Conservation (phyloP, 2,888 invertebrate species). For the Ctenicera cuprea region DNA sequence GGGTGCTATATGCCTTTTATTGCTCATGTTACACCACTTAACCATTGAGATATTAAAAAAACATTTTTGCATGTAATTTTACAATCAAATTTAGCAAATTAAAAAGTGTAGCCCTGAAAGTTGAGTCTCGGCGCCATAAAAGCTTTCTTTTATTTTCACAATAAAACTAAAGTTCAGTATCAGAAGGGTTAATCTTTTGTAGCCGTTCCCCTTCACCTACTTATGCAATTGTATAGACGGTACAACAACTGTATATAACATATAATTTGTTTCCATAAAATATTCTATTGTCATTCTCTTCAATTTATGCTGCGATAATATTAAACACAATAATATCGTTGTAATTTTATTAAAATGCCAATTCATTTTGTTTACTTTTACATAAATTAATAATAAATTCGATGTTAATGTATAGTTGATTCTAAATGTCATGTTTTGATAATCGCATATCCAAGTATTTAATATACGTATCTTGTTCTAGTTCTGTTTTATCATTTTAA, state of each 20-base stretch:
- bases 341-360: constrained; percentile 43
- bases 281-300: constrained; percentile 40
- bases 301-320: constrained; percentile 38
- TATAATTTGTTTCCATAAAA: constrained; percentile 45
- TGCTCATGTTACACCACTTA: no score
- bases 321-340: constrained; percentile 38
- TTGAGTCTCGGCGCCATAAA: no score
- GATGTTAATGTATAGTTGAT: constrained; percentile 8
- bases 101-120: no score
- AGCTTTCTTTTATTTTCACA: neutral
- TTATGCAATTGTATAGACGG: constrained; percentile 38
- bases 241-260: constrained; percentile 22
- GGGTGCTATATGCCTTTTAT: no score
- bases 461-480: constrained; percentile 9
- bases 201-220: constrained; percentile 37
- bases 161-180: constrained; percentile 13
- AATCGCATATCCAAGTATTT: constrained; percentile 4
- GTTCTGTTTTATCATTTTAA: constrained; percentile 11
- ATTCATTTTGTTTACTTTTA: constrained; percentile 37
- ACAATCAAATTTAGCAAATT: no score
- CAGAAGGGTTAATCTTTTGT: constrained; percentile 40
- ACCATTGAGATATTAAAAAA: no score
- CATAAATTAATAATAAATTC: constrained; percentile 33
- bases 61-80: no score
- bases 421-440: constrained; percentile 15